These are phyloP conservation scores for Egretta garzetta DNA, from an alignment of 2,113 vertebrate genomes.

Conservation along the genomic window DNA sequence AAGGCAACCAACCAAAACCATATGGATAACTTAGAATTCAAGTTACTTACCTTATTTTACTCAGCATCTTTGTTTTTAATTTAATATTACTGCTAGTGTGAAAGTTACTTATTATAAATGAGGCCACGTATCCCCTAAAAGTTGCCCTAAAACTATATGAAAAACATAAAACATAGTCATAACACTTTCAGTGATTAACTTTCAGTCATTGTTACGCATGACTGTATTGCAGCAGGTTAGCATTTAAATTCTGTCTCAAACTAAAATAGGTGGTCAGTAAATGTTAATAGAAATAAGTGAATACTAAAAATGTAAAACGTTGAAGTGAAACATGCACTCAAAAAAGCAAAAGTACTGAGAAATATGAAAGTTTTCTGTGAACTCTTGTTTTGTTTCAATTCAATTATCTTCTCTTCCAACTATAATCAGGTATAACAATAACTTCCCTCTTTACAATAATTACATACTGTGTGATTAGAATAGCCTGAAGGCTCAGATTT, in stretches of 20 bases:
- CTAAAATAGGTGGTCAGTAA: neutral
- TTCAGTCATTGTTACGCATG: neutral
- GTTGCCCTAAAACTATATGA: neutral
- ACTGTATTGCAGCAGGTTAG: neutral
- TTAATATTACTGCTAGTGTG: neutral
- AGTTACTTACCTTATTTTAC: neutral
- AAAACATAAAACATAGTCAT: neutral
- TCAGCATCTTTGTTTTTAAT: neutral
- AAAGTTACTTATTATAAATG: neutral
- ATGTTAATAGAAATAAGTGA: neutral
- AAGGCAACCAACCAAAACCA: neutral
- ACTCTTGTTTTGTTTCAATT: neutral
- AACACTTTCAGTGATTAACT: neutral
- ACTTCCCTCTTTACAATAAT: constrained; percentile 29
- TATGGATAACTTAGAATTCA: neutral
- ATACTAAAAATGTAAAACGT: neutral
- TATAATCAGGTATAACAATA: neutral
- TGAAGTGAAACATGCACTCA: neutral
- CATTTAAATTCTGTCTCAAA: neutral
- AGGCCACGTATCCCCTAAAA: neutral
- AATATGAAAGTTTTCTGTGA: neutral
- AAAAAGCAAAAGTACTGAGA: neutral
- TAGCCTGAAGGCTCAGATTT: constrained; percentile 18
- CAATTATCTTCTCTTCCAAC: neutral
- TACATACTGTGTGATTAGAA: constrained; percentile 25